Evolutionary conservation across 64 coral and sea anemone genomes (phyloP).

Genomic region (Montipora capricornis): DNA sequence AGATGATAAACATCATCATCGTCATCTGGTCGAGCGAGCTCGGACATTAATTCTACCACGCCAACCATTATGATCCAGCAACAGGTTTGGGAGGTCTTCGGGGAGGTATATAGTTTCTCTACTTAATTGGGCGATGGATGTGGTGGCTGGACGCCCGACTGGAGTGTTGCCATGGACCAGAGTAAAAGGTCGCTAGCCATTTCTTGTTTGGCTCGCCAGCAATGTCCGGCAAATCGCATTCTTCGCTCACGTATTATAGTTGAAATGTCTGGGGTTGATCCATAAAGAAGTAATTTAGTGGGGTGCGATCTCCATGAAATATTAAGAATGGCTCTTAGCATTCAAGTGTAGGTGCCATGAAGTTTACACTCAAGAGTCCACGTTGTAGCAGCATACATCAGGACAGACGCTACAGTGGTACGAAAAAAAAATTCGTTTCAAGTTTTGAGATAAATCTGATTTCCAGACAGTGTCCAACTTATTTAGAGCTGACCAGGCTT

Average conservation of each 20-base stretch:
- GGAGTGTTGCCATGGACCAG: background rate
- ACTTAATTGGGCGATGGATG: background rate
- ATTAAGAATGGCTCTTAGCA: background rate
- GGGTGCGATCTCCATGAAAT: background rate
- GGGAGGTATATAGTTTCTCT: background rate
- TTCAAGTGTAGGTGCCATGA: background rate
- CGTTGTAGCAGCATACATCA: background rate
- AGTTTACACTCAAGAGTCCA: slow-evolving; percentile 20
- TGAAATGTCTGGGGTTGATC: background rate
- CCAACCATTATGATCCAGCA: background rate
- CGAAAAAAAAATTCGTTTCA: background rate
- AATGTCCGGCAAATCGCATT: background rate
- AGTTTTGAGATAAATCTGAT: background rate
- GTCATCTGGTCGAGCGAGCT: no score
- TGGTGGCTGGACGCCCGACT: background rate
- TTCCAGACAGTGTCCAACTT: slow-evolving; percentile 26
- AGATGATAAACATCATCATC: no score
- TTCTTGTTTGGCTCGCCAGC: background rate
- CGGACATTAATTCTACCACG: no score
- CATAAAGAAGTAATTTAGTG: background rate
- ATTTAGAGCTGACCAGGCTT: slow-evolving; percentile 23
- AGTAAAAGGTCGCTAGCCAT: background rate
- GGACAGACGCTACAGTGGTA: background rate
- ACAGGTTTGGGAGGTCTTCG: background rate
- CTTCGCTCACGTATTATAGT: background rate